phyloP scores from a whole-genome alignment of 2,113 vertebrate genomes.

The Pyrgilauda ruficollis region DNA sequence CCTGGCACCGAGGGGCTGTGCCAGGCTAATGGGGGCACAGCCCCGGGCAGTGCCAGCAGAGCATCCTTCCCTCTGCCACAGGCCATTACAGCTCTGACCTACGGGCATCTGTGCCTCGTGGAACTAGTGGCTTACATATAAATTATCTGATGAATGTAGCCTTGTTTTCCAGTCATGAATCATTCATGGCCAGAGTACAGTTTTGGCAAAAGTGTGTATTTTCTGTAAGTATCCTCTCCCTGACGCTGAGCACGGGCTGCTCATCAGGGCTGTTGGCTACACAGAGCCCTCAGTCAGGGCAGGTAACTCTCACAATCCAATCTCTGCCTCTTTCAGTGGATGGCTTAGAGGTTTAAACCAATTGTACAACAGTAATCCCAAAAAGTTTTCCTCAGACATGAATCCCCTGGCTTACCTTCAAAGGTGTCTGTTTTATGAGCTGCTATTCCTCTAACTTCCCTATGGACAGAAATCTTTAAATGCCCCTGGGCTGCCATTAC shows the following conservation, averaged over 20 bases:
- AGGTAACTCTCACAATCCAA: neutral
- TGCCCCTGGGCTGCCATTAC: neutral
- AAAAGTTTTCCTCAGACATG: neutral
- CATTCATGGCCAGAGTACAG: conserved; percentile 12
- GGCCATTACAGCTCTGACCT: neutral
- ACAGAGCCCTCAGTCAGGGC: neutral
- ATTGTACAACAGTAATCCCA: neutral
- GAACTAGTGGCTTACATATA: conserved; percentile 29
- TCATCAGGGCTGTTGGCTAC: neutral
- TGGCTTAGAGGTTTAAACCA: neutral
- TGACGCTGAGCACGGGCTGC: neutral
- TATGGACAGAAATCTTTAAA: neutral
- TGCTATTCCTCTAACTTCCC: neutral
- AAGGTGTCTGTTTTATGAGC: neutral
- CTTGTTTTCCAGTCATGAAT: conserved; percentile 47
- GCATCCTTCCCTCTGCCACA: neutral
- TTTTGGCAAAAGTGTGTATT: conserved; percentile 7
- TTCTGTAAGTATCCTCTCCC: neutral
- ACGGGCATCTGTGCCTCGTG: neutral
- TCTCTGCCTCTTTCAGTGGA: neutral
- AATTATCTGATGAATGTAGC: conserved; percentile 56
- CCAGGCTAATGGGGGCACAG: neutral
- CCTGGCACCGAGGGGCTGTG: rapidly evolving
- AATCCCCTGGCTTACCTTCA: neutral
- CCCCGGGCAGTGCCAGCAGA: neutral